Evolutionary conservation across 2,888 invertebrate species (phyloP).

Genomic region (Elegia similella): DNA sequence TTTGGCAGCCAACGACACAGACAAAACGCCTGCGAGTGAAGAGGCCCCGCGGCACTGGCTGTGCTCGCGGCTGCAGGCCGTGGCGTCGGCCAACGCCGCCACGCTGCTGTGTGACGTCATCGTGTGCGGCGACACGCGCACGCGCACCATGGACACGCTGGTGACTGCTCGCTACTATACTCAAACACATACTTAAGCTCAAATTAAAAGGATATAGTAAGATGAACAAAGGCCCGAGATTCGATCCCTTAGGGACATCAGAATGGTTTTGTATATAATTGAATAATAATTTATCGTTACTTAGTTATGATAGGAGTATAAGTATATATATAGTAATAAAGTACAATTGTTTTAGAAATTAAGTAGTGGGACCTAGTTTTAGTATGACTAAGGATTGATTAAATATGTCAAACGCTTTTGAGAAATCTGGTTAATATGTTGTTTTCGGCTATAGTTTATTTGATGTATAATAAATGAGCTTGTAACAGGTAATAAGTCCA

Average conservation of each 20-base stretch:
- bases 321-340: too few species aligned
- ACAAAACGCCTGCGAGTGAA: slow-evolving; percentile 18
- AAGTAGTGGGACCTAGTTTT: too few species aligned
- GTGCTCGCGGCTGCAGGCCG: slow-evolving; percentile 81
- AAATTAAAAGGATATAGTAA: too few species aligned
- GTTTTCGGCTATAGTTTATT: too few species aligned
- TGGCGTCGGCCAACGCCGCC: slow-evolving; percentile 92
- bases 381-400: neutral
- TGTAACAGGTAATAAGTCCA: too few species aligned
- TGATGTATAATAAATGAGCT: too few species aligned
- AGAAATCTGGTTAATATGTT: neutral
- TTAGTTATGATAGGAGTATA: too few species aligned
- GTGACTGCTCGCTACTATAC: too few species aligned
- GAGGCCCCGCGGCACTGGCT: slow-evolving; percentile 66
- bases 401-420: neutral
- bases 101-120: slow-evolving; percentile 94
- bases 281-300: too few species aligned
- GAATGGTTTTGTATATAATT: neutral
- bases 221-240: neutral
- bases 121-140: slow-evolving; percentile 38
- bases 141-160: slow-evolving; percentile 21
- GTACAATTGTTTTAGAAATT: too few species aligned
- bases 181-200: too few species aligned
- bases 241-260: neutral
- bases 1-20: neutral